Evolutionary conservation across 2,113 vertebrate species (phyloP).

Genomic region (Paracanthobrama guichenoti): DNA sequence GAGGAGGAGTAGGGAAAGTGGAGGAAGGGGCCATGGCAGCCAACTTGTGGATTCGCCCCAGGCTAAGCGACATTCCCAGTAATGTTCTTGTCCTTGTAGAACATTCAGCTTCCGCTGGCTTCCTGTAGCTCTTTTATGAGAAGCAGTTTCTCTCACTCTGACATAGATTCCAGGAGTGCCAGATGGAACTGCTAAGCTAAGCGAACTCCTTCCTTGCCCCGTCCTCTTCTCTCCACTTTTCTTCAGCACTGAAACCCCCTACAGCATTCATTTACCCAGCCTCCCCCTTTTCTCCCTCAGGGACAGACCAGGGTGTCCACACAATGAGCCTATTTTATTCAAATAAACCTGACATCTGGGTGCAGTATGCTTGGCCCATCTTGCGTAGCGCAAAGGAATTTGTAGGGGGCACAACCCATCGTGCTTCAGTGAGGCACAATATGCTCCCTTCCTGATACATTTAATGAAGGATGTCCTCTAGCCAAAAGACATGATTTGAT

Average conservation of each 20-base stretch:
- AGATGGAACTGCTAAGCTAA: slow-evolving; percentile 91
- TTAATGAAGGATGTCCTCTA: slow-evolving; percentile 79
- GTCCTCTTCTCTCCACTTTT: slow-evolving; percentile 61
- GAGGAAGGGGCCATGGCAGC: slow-evolving; percentile 86
- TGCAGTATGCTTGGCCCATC: slow-evolving; percentile 79
- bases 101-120: slow-evolving; percentile 97
- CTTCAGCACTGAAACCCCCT: slow-evolving; percentile 68
- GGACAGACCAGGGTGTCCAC: slow-evolving; percentile 70
- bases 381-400: slow-evolving; percentile 77
- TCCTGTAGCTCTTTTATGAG: slow-evolving; percentile 98
- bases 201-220: slow-evolving; percentile 70
- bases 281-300: slow-evolving; percentile 69
- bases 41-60: slow-evolving; percentile 91
- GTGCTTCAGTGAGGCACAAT: slow-evolving; percentile 70
- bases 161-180: slow-evolving; percentile 91
- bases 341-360: slow-evolving; percentile 88
- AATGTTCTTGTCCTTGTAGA: slow-evolving; percentile 99
- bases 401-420: slow-evolving; percentile 77
- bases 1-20: slow-evolving; percentile 72
- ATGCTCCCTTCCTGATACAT: slow-evolving; percentile 78
- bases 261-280: slow-evolving; percentile 54
- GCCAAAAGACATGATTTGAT: slow-evolving; percentile 68
- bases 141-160: slow-evolving; percentile 98
- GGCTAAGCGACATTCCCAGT: slow-evolving; percentile 99
- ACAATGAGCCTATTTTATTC: slow-evolving; percentile 88